Evolutionary conservation across 2,888 invertebrate species (phyloP).

Genomic region (Syrista parreyssii): DNA sequence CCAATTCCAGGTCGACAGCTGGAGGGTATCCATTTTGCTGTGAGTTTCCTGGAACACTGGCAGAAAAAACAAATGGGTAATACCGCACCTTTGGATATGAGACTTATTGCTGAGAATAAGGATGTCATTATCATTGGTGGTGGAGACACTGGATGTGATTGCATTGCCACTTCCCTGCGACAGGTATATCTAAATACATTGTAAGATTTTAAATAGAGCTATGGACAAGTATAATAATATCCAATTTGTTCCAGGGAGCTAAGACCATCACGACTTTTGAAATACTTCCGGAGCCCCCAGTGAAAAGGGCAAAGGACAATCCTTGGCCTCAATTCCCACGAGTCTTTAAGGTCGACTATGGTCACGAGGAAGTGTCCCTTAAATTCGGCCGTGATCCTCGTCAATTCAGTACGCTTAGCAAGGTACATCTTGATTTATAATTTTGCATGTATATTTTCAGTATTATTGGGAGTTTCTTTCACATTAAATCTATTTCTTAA

Average conservation of each 20-base stretch:
- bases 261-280: conserved; percentile 95
- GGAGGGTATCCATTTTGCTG: conserved; percentile 96
- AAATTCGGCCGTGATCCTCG: conserved; percentile 93
- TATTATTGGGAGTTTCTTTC: neutral
- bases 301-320: conserved; percentile 84
- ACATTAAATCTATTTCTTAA: neutral
- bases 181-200: conserved; percentile 65
- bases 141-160: conserved; percentile 93
- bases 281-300: conserved; percentile 93
- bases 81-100: conserved; percentile 63
- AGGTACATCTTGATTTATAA: conserved; percentile 66
- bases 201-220: neutral
- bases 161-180: conserved; percentile 96
- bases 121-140: conserved; percentile 93
- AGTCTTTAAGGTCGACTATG: conserved; percentile 96
- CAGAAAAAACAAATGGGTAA: conserved; percentile 92
- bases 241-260: conserved; percentile 77
- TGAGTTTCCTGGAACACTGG: conserved; percentile 97
- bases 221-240: neutral
- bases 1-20: conserved; percentile 87
- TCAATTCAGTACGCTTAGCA: conserved; percentile 92
- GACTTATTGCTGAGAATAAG: conserved; percentile 89
- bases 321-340: conserved; percentile 99
- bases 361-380: conserved; percentile 87
- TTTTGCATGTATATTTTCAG: conserved; percentile 2